Evolutionary conservation across 64 coral and sea anemone genomes (phyloP), one percentile per base, ranked within the genome.

Genomic region (Montipora sp.): DNA sequence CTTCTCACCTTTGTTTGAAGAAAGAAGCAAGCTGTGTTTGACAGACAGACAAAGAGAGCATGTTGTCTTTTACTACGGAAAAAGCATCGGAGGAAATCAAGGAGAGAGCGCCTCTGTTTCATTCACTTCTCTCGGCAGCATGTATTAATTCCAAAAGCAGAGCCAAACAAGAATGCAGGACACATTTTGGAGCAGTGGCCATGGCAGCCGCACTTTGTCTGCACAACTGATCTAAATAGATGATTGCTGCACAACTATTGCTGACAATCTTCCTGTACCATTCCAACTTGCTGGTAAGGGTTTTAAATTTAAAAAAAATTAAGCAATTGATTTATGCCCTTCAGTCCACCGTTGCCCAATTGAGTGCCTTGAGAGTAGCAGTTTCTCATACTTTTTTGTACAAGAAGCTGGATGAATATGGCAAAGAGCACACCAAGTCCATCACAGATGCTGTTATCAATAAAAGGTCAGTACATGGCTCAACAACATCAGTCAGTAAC

Each of bases 361-460:
- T 91, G 22, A 15, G 65, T 51, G 6, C 65, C 43, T 53, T 91
- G 22, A 47, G 57, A 11, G 5, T 83, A 3, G 75, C 79, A 83
- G 60, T 50, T 14, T 75, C 67, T 48, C 90, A 91, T 19, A 76
- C 90, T 51, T 83, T 59, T 59, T 24, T 91, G 15, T 91, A 90
- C 66, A 57, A 51, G 50, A 92, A 84, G 80, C 68, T 92, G 55
- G 90, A 92, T 92, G 90, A 92, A 70, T 84, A 75, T 92, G 90
- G 71, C 20, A 89, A 78, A 63, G 59, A 63, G 8, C 59, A 63
- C 13, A 63, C 59, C 59, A 63, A 63, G 59, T 12, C 8, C 59
- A 63, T 63, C 8, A 63, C 59, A 63, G 59, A 63, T 63, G 59
- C 59, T 63, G 59, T 63, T 12, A 7, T 7, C 13, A 7, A 12